Base-by-base conservation (phyloP, 2,113 vertebrate species). In the Zapornia atra region DNA sequence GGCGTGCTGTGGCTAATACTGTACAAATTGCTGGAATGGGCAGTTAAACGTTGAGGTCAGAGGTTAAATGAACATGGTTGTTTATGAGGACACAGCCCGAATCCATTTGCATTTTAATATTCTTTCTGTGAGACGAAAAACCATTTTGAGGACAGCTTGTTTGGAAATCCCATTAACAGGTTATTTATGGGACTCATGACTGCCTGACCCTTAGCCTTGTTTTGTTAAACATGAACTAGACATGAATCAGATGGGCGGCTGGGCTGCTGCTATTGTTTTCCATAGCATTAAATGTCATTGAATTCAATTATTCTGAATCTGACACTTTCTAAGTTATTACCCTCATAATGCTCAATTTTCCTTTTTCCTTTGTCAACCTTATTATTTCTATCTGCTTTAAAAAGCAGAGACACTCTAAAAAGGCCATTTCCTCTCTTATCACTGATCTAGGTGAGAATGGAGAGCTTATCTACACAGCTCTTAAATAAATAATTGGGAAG, bases 51-150 rank as follows among this genome's bases (percentile, higher is more conserved):
- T 91, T 94, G 98, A 97, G 99, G 99, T 99, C 98, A 97, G 97
- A 97, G 99, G 99, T 99, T 99, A 99, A 99, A 99, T 99, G 99
- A 99, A 99, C 99, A 99, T 97, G 98, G 99, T 99, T 99, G 99
- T 99, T 99, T 99, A 99, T 99, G 99, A 99, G 99, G 99, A 99
- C 99, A 98, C 98, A 97, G 98, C 98, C 98, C 96, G 99, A 99
- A 99, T 99, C 98, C 98, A 99, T 99, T 99, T 99, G 99, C 99
- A 99, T 99, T 98, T 99, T 99, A 99, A 99, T 99, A 98, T 99
- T 98, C 98, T 98, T 98, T 98, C 98, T 92, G 98, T 98, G 98
- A 98, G 98, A 98, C 96, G 89, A 98, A 98, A 97, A 98, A 91
- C 94, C 98, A 98, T 98, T 98, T 99, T 98, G 98, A 98, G 98